phyloP scores from a whole-genome alignment of 1,140 invertebrate genomes.

The Rhyzopertha dominica region DNA sequence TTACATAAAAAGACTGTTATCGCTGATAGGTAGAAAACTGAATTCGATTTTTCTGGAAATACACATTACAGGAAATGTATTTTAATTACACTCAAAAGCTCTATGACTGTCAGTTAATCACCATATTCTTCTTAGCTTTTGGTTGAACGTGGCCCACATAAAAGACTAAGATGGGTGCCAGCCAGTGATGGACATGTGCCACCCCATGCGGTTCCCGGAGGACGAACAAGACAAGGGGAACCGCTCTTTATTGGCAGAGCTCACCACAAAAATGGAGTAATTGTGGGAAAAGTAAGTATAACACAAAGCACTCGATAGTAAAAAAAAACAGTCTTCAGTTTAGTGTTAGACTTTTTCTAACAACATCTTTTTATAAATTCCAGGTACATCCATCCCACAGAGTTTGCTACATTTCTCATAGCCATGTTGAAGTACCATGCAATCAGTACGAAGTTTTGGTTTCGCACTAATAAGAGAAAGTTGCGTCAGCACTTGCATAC shows the following conservation, averaged over 20 bases:
- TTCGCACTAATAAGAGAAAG: too few species aligned
- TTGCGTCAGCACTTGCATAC: too few species aligned
- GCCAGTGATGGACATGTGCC: conserved; percentile 55
- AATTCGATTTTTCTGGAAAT: too few species aligned
- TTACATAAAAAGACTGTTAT: too few species aligned
- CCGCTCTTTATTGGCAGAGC: conserved; percentile 61
- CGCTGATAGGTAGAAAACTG: too few species aligned
- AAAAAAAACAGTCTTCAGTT: too few species aligned
- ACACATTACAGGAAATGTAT: too few species aligned
- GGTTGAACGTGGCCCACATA: too few species aligned
- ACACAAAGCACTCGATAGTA: too few species aligned
- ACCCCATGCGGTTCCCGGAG: conserved; percentile 54
- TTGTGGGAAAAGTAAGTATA: conserved; percentile 63
- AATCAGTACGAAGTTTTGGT: conserved; percentile 56
- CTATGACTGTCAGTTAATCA: too few species aligned
- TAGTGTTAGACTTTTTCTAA: not conserved
- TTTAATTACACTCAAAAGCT: too few species aligned
- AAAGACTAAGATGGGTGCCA: conserved; percentile 54
- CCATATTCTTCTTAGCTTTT: too few species aligned
- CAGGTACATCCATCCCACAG: conserved; percentile 61
- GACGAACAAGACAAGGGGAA: conserved; percentile 56
- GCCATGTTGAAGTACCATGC: conserved; percentile 57
- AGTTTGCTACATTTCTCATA: conserved; percentile 66
- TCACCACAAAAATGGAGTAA: conserved; percentile 56
- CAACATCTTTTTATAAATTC: conserved; percentile 16